Base-by-base conservation (phyloP, 2,888 invertebrate genomes). In the Dione juno region DNA sequence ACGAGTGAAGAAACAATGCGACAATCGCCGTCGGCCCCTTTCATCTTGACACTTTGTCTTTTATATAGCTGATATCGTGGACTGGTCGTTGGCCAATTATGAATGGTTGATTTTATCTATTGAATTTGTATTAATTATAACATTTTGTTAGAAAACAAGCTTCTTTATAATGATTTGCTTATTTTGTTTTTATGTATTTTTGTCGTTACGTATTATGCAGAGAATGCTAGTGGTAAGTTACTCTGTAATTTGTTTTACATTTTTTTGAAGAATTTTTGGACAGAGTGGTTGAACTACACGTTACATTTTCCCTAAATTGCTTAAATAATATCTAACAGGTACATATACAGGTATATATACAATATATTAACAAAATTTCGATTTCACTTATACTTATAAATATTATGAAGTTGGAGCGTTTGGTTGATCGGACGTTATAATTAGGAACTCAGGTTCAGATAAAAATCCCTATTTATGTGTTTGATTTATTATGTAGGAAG, bases 1-100 rank as follows among this genome's bases (percentile, higher is more conserved):
- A 92, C 92, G 89, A 92, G 88, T 90, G 90, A 88, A 89, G 91
- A 89, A 88, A 92, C 92, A 90, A 92, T 90, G 90, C 91, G 91
- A 90, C 92, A 92, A 92, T 90, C 91, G 90, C 78, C 84, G 88
- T 91, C 92, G 92, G 92, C 74, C 73, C 79, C 89, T 92, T 92
- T 92, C 89, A 92, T 92, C 92, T 85, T 86, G 89, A 92, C 92
- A 92, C 92, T 90, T 89, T 91, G 92, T 92, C 90, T 87, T 76
- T 77, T 84, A 81, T 76, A 84, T 78, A 85, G 80, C 79, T 82
- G 82, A 76, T 82, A 75, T 75, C 69, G 79, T 67, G 78, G 72
- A 84, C 77, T 83, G 86, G 79, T 72, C 72, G 73, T 73, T 80
- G 61, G 45, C 48, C 52, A 57, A 67, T 71, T 68, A 52, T 71